Conservation (phyloP, 23 tunicate genomes). For the Aplidium turbinatum region DNA sequence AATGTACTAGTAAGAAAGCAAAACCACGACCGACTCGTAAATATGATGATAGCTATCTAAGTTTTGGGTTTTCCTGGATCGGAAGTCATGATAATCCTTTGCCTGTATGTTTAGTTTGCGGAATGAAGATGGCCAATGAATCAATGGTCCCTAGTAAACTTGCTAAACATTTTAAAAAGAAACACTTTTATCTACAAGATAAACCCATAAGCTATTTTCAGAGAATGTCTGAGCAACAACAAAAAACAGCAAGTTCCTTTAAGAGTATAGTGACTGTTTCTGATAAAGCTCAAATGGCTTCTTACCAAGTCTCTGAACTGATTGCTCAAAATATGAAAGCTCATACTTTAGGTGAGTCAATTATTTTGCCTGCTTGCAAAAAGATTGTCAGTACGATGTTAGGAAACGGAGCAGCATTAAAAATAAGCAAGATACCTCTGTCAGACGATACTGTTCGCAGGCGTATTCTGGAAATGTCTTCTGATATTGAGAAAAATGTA, state of each 20-base stretch:
- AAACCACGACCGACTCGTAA: conserved; percentile 5
- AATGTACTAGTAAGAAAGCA: conserved; percentile 16
- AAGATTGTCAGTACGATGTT: conserved; percentile 1
- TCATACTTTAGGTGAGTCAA: conserved; percentile 8
- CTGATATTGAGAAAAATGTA: conserved; percentile 9
- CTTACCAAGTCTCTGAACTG: conserved; percentile 12
- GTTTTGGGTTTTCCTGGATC: not conserved
- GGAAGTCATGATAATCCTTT: not conserved
- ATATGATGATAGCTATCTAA: conserved; percentile 6
- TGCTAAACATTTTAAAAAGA: conserved; percentile 9
- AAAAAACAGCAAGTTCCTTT: conserved; percentile 11
- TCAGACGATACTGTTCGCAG: conserved; percentile 8
- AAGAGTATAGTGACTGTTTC: conserved; percentile 1
- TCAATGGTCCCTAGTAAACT: conserved; percentile 22
- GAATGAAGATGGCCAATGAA: conserved; percentile 5
- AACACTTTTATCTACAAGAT: conserved; percentile 11
- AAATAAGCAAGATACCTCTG: conserved; percentile 9
- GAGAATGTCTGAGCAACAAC: conserved; percentile 6
- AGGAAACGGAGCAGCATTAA: conserved; percentile 8
- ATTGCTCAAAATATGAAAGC: conserved; percentile 24
- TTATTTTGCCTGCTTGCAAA: too few relatives aligned
- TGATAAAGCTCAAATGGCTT: conserved; percentile 18
- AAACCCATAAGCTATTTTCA: conserved; percentile 11
- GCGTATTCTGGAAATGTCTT: conserved; percentile 9
- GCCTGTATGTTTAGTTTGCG: conserved; percentile 20